A percentile compares a stretch with the other conserved stretches of the same genome.
These are phyloP conservation scores for Muraenolepis orangiensis DNA, from an alignment of 2,797 vertebrate species.

Conservation along the genomic window DNA sequence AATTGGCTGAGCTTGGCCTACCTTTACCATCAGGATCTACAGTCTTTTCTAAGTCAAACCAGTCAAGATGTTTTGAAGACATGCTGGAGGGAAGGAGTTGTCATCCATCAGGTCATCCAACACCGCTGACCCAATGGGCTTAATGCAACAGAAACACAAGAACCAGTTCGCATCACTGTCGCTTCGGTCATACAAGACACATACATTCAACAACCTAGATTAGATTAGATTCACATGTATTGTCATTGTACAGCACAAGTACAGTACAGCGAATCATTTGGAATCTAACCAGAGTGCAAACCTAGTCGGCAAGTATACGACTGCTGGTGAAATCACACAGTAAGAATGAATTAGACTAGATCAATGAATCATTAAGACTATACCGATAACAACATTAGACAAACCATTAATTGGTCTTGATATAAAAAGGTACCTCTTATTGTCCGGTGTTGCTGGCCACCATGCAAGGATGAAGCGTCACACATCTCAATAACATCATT, in stretches of 20 bases:
- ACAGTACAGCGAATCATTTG: no score
- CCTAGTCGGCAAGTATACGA: no score
- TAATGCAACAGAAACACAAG: not conserved
- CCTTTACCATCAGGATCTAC: conserved; percentile 26
- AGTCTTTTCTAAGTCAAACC: conserved; percentile 18
- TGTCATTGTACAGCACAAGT: no score
- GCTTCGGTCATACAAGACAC: not conserved
- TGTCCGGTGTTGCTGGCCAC: not conserved
- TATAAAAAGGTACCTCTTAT: not conserved
- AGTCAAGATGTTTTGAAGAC: conserved; percentile 20
- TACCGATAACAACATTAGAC: no score
- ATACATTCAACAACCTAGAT: not conserved
- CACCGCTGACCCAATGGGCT: not conserved
- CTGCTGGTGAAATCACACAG: no score
- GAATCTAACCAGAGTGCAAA: no score
- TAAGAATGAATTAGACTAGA: no score
- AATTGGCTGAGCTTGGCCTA: conserved; percentile 19
- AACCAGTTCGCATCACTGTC: not conserved
- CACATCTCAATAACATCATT: no score
- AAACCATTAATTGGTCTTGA: no score
- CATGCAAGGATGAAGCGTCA: no score
- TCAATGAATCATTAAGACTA: no score
- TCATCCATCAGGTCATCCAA: conserved; percentile 37
- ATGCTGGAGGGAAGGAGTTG: conserved; percentile 28
- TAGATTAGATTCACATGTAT: no score